Evolutionary conservation across 2,888 invertebrate species (phyloP), one percentile per base, ranked within the genome.

Genomic region (Emmelina monodactyla): DNA sequence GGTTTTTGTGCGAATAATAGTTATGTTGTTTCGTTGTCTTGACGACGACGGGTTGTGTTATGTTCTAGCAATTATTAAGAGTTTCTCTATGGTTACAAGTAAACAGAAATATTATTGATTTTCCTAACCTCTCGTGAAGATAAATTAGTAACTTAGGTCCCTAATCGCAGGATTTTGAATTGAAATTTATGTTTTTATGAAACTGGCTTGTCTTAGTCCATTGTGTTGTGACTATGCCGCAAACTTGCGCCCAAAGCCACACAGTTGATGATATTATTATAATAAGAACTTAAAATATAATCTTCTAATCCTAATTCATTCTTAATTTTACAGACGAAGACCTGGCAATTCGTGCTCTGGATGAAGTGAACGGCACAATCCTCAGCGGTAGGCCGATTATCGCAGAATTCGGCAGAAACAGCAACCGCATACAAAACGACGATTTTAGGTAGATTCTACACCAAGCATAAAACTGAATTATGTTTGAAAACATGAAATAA

Each of bases 341-440:
- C 25, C 42, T 64, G 37, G 81, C 83, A 12, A 63, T 71, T 38
- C 59, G 63, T 47, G 83, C 83, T 0, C 43, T 84, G 35, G 66
- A 82, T 10, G 70, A 75, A 45, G 54, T 78, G 1, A 82, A 83
- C 48, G 84, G 84, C 2, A 78, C 72, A 0, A 67, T 82, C 25
- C 43, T 83, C 28, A 62, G 69, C 30, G 81, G 81, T 2, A 71
- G 69, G 38, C 83, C 84, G 1, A 56, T 83, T 16, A 68, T 84
- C 1, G 71, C 65, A 0, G 60, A 67, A 40, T 79, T 79, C 30
- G 75, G 71, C 2, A 57, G 67, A 14, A 61, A 59, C 46, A 63
- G 29, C 29, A 39, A 39, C 34, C 30, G 39, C 12, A 34, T 43
- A 16, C 39, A 37, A 22, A 37, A 37, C n/a, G 40, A 40, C 19